Evolutionary conservation across 2,113 vertebrate species (phyloP).

Genomic region (Sminthopsis crassicaudata): DNA sequence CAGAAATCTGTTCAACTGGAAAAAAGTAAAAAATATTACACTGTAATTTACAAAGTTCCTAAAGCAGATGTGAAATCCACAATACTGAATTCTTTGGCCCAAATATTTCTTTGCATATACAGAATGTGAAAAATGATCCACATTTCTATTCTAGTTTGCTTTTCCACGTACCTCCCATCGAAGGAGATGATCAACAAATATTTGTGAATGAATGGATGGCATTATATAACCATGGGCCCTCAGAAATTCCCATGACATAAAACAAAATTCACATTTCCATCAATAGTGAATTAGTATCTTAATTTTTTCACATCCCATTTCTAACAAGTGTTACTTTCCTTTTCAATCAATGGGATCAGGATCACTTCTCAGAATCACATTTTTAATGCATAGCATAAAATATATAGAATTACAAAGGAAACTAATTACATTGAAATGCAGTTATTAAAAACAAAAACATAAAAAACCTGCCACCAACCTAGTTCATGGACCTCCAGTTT

Average conservation of each 20-base stretch:
- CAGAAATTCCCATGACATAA: neutral
- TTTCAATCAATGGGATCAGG: too few relatives aligned
- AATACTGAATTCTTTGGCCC: neutral
- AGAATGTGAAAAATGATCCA: neutral
- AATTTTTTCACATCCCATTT: too few relatives aligned
- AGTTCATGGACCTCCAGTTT: too few relatives aligned
- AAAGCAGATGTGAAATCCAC: neutral
- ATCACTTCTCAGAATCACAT: too few relatives aligned
- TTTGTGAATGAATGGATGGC: neutral
- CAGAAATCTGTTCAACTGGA: slow-evolving; percentile 75
- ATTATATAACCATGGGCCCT: neutral
- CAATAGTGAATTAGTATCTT: too few relatives aligned
- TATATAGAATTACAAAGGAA: too few relatives aligned
- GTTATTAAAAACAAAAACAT: too few relatives aligned
- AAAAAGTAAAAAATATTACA: slow-evolving; percentile 59
- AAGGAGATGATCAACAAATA: neutral
- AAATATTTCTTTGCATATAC: neutral
- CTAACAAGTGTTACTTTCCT: too few relatives aligned
- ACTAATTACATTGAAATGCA: too few relatives aligned
- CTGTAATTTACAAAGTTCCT: neutral
- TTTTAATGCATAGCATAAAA: too few relatives aligned
- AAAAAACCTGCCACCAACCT: too few relatives aligned
- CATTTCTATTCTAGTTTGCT: neutral
- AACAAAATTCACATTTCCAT: too few relatives aligned
- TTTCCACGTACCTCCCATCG: neutral